Evolutionary conservation across 2,797 vertebrate genomes (phyloP).

Genomic region (Falco novaeseelandiae): DNA sequence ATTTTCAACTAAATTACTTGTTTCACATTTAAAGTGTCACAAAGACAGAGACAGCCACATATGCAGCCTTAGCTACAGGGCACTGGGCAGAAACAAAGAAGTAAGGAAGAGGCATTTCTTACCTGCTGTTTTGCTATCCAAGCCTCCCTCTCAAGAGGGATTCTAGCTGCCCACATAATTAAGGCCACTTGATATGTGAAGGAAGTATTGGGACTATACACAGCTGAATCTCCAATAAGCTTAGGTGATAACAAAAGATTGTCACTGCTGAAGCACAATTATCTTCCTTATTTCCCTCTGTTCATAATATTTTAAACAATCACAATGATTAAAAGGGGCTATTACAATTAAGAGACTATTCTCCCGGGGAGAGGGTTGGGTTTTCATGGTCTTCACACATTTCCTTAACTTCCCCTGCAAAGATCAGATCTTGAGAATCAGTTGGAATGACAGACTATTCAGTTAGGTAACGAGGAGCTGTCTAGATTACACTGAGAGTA

Average conservation of each 20-base stretch:
- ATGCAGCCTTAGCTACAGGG: conserved; percentile 74
- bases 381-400: conserved; percentile 48
- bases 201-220: conserved; percentile 32
- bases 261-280: conserved; percentile 71
- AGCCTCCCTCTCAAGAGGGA: conserved; percentile 64
- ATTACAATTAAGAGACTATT: conserved; percentile 79
- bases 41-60: conserved; percentile 72
- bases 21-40: conserved; percentile 81
- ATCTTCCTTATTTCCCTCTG: conserved; percentile 65
- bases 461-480: not conserved
- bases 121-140: conserved; percentile 69
- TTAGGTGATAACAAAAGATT: conserved; percentile 72
- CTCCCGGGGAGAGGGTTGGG: conserved; percentile 35
- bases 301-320: conserved; percentile 77
- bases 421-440: conserved; percentile 15
- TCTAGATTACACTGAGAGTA: conserved; percentile 44
- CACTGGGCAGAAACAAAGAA: conserved; percentile 75
- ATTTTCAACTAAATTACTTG: conserved; percentile 80
- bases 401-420: conserved; percentile 62
- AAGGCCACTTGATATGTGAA: conserved; percentile 74
- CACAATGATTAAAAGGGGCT: conserved; percentile 76
- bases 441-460: conserved; percentile 39
- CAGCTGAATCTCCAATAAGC: conserved; percentile 61
- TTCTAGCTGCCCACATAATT: conserved; percentile 75
- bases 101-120: conserved; percentile 36